Conservation (phyloP, 2,113 vertebrate species). For the Melospiza georgiana region DNA sequence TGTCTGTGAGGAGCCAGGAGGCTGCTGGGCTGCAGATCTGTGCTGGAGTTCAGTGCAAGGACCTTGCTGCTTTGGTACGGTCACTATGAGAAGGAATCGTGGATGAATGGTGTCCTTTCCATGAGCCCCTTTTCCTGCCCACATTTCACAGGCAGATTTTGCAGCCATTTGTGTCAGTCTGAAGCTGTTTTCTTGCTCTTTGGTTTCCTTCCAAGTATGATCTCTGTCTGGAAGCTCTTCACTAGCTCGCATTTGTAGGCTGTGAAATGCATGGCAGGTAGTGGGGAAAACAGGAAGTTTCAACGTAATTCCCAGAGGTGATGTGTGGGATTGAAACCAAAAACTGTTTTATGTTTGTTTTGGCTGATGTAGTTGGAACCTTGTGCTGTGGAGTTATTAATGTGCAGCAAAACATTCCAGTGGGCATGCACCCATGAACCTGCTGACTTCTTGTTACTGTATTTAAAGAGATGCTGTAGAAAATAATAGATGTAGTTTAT, state of each 20-base stretch:
- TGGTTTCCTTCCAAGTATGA: neutral
- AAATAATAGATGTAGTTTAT: constrained; percentile 17
- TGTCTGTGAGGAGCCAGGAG: neutral
- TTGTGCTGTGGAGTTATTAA: constrained; percentile 17
- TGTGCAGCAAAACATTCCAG: constrained; percentile 45
- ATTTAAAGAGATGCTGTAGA: constrained; percentile 52
- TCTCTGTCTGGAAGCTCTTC: neutral
- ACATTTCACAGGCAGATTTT: neutral
- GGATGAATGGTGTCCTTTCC: neutral
- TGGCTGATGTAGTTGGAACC: neutral
- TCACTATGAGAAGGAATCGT: neutral
- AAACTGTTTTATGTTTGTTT: constrained; percentile 22
- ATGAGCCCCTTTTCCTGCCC: neutral
- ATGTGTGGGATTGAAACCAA: neutral
- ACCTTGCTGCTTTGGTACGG: neutral
- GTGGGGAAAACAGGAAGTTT: constrained; percentile 35
- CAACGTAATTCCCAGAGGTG: constrained; percentile 9
- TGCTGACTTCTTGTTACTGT: constrained; percentile 52
- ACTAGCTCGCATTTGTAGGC: neutral
- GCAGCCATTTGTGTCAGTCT: neutral
- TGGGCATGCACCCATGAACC: constrained; percentile 18
- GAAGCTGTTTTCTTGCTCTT: neutral
- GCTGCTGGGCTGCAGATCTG: neutral
- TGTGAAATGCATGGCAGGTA: neutral
- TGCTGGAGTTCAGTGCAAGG: rapidly evolving